Percentiles rank a stretch among this genome's conserved stretches.
Conservation (phyloP, 2,113 vertebrate genomes). For the Bujurquina vittata region DNA sequence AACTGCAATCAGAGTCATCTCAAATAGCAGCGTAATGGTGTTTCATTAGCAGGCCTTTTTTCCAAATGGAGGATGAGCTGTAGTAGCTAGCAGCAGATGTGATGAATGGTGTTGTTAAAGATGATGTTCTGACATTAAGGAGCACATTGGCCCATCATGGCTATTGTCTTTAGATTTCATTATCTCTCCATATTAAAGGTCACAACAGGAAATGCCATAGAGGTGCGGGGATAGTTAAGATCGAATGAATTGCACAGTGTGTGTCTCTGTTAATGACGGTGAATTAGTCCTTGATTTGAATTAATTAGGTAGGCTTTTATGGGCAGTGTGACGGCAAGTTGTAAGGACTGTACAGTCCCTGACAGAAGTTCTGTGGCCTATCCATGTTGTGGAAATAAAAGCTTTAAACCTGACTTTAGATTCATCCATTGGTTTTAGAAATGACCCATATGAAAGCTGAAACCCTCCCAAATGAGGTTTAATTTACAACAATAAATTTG, state of each 20-base stretch:
- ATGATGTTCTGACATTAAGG: conserved; percentile 76
- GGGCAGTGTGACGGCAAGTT: conserved; percentile 1
- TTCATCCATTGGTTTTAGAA: too few relatives aligned
- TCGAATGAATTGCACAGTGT: conserved; percentile 56
- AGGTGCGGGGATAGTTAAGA: conserved; percentile 65
- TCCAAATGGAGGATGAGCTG: conserved; percentile 48
- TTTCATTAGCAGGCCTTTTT: conserved; percentile 71
- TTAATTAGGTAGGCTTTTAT: conserved; percentile 55
- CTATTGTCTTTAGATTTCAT: conserved; percentile 82
- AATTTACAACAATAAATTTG: too few relatives aligned
- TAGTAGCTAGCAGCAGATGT: conserved; percentile 53
- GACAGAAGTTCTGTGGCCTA: too few relatives aligned
- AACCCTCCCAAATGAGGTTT: too few relatives aligned
- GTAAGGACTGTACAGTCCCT: too few relatives aligned
- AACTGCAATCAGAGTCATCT: conserved; percentile 73
- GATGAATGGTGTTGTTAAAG: conserved; percentile 78
- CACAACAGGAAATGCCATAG: conserved; percentile 69
- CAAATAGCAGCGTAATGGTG: conserved; percentile 69
- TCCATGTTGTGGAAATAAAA: too few relatives aligned
- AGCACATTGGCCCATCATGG: conserved; percentile 72
- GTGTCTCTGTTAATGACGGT: conserved; percentile 65
- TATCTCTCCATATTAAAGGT: conserved; percentile 78
- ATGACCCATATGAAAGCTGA: too few relatives aligned
- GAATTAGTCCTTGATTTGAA: conserved; percentile 66
- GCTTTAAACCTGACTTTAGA: too few relatives aligned